phyloP scores from a whole-genome alignment of 2,888 invertebrate species.

The Tyria jacobaeae region DNA sequence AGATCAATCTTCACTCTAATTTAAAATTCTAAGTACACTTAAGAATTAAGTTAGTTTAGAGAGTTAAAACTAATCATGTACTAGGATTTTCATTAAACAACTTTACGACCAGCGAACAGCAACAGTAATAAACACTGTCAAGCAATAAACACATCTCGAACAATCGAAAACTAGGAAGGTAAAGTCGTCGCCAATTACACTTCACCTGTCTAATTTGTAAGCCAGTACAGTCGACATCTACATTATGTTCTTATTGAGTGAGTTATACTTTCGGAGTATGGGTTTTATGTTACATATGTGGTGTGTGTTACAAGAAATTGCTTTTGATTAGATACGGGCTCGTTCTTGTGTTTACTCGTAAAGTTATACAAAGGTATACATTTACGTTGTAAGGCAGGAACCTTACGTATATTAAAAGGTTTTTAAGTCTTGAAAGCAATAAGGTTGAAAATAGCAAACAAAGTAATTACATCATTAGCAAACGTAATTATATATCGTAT shows the following conservation, averaged over 20 bases:
- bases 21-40: background rate
- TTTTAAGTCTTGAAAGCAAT: background rate
- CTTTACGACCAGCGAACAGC: conserved; percentile 19
- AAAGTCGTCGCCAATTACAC: conserved; percentile 25
- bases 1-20: no score
- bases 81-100: conserved; percentile 17
- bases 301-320: conserved; percentile 9
- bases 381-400: background rate
- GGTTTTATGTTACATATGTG: conserved; percentile 15
- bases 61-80: conserved; percentile 9
- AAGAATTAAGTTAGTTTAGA: conserved; percentile 1
- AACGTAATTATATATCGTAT: background rate
- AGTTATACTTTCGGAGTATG: conserved; percentile 15
- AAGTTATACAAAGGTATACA: background rate
- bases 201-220: conserved; percentile 24
- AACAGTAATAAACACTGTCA: conserved; percentile 37
- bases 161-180: conserved; percentile 60
- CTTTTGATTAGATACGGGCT: conserved; percentile 2
- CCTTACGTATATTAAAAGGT: background rate
- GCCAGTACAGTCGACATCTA: conserved; percentile 19
- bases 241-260: conserved; percentile 24
- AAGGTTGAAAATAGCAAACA: background rate
- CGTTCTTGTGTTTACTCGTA: background rate
- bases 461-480: background rate
- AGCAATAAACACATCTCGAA: conserved; percentile 52